A percentile compares a stretch with the other conserved stretches of the same genome.
phyloP scores from a whole-genome alignment of 2,888 invertebrate genomes.

The Drosophila stalkeri region DNA sequence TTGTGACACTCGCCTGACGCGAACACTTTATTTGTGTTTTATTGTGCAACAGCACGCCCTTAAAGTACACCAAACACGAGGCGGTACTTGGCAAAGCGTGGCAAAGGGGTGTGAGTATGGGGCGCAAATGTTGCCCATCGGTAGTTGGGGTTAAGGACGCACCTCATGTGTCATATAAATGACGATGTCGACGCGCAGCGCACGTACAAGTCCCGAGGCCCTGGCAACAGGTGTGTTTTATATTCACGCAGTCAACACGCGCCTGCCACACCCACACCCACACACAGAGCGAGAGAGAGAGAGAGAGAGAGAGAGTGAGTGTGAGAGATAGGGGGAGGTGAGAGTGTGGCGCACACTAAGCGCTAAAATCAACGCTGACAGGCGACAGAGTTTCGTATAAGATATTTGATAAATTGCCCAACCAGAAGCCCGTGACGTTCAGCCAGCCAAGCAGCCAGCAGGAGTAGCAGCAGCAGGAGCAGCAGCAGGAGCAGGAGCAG shows the following conservation, averaged over 20 bases:
- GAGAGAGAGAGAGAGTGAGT: not conserved
- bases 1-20: constrained; percentile 5
- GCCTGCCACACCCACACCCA: constrained; percentile 23
- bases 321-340: not conserved
- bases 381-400: constrained; percentile 59
- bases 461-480: too few relatives aligned
- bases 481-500: too few relatives aligned
- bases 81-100: not conserved
- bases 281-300: not conserved
- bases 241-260: constrained; percentile 53
- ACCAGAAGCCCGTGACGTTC: constrained; percentile 19
- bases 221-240: constrained; percentile 77
- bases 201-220: constrained; percentile 28
- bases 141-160: constrained; percentile 12
- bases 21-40: constrained; percentile 43
- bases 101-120: not conserved
- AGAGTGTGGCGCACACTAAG: constrained; percentile 43
- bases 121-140: not conserved
- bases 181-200: constrained; percentile 21
- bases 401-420: constrained; percentile 72
- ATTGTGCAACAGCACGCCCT: constrained; percentile 38
- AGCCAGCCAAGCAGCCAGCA: constrained; percentile 1
- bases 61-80: not conserved
- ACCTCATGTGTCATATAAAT: constrained; percentile 47
- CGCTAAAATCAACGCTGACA: constrained; percentile 78